Conservation (phyloP, 2,113 vertebrate genomes). For the Pelvicachromis taeniatus region DNA sequence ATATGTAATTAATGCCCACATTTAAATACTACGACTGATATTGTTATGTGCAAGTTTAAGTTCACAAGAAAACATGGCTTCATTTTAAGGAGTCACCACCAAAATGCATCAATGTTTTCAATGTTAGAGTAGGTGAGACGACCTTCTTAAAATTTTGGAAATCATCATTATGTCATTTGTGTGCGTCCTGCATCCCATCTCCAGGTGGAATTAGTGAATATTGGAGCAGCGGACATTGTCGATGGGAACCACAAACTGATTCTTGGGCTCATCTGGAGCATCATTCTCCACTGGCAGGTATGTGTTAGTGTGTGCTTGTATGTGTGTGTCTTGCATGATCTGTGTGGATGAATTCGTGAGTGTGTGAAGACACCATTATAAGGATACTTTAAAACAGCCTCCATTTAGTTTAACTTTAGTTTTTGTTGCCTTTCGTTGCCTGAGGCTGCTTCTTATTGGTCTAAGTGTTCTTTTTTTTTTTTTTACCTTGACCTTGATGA, state of each 20-base stretch:
- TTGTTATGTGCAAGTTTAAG: not conserved
- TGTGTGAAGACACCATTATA: not conserved
- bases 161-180: not conserved
- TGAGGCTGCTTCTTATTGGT: not conserved
- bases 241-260: slow-evolving; percentile 99
- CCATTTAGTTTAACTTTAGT: not conserved
- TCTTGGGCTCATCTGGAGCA: slow-evolving; percentile 98
- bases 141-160: not conserved
- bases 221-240: slow-evolving; percentile 94
- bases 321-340: fast-evolving
- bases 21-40: not conserved
- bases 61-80: not conserved
- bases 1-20: not conserved
- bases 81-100: fast-evolving
- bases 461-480: not conserved
- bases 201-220: slow-evolving; percentile 97
- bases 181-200: not conserved
- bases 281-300: slow-evolving; percentile 99
- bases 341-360: not conserved
- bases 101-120: not conserved
- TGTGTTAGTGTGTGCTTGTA: not conserved
- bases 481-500: not conserved
- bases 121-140: fast-evolving
- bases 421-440: not conserved
- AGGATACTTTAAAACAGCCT: fast-evolving